A percentile compares a stretch with the other conserved stretches of the same genome.
phyloP scores from a whole-genome alignment of 2,113 vertebrate genomes.

The Phrynocephalus versicolor region DNA sequence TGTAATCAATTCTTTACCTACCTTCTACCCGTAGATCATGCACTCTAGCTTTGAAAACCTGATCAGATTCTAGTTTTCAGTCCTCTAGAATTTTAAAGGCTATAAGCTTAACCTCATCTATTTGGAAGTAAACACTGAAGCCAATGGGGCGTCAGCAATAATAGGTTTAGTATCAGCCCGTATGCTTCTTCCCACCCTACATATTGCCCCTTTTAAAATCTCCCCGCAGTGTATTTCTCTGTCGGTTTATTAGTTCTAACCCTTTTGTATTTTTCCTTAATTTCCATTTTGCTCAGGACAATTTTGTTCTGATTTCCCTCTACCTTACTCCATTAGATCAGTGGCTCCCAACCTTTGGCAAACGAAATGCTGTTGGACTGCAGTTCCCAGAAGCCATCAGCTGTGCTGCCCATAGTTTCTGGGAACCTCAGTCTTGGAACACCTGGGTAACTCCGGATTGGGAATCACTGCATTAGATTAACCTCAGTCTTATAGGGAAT shows the following conservation, averaged over 20 bases:
- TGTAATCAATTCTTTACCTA: neutral
- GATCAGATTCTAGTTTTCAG: neutral
- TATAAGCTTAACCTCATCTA: neutral
- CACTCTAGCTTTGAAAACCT: slow-evolving; percentile 3
- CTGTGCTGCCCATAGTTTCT: too few species aligned
- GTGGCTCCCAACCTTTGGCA: neutral
- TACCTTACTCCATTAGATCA: neutral
- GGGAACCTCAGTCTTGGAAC: too few species aligned
- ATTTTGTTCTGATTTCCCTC: neutral
- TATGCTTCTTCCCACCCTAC: neutral
- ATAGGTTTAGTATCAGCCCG: neutral
- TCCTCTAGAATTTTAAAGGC: neutral
- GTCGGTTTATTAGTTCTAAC: neutral
- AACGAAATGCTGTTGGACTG: too few species aligned
- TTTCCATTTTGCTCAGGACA: neutral
- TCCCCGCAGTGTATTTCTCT: neutral
- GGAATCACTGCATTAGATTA: too few species aligned
- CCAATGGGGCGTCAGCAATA: neutral
- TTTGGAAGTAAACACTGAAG: neutral
- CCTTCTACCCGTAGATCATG: neutral
- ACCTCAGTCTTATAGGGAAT: slow-evolving; percentile 24
- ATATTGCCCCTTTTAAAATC: neutral
- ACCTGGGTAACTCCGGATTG: too few species aligned
- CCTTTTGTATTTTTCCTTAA: neutral
- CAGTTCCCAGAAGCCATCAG: too few species aligned